These are phyloP conservation scores for Hydrolagus affinis DNA, from an alignment of 2,113 vertebrate species.

Conservation along the genomic window DNA sequence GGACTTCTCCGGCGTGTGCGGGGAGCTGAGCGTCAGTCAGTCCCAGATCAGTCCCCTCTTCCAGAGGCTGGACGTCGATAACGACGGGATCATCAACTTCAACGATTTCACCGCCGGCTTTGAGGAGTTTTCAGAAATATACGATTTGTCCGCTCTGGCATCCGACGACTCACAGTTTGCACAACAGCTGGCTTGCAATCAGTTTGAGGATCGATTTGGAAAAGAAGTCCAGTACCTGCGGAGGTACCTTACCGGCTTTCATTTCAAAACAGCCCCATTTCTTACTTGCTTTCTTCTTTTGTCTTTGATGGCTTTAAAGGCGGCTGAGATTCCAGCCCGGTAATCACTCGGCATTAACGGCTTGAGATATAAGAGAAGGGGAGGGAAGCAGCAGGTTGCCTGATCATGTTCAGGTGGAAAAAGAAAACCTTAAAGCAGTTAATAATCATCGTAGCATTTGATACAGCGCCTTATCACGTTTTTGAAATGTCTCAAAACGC, in stretches of 20 bases:
- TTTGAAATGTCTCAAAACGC: too few relatives aligned
- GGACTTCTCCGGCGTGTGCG: slow-evolving; percentile 56
- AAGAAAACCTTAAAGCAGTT: too few relatives aligned
- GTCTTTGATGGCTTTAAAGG: too few relatives aligned
- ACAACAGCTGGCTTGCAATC: slow-evolving; percentile 44
- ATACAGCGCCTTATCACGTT: too few relatives aligned
- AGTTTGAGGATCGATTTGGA: slow-evolving; percentile 50
- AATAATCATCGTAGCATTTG: too few relatives aligned
- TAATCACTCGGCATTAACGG: too few relatives aligned
- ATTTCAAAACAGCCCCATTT: too few relatives aligned
- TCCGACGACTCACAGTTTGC: slow-evolving; percentile 6
- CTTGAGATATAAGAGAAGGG: too few relatives aligned
- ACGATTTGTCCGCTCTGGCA: slow-evolving; percentile 46
- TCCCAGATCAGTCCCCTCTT: slow-evolving; percentile 50
- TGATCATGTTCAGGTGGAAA: too few relatives aligned
- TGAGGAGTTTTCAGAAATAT: slow-evolving; percentile 51
- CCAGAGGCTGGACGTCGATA: slow-evolving; percentile 51
- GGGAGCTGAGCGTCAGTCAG: slow-evolving; percentile 52
- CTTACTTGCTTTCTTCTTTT: too few relatives aligned
- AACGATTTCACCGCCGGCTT: slow-evolving; percentile 54
- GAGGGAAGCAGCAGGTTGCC: too few relatives aligned
- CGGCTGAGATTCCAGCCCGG: too few relatives aligned
- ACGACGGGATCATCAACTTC: slow-evolving; percentile 58
- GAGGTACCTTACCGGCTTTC: slow-evolving; percentile 43
- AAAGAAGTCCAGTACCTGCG: slow-evolving; percentile 43